Base-by-base conservation (phyloP, 2,888 invertebrate genomes). In the Leptinotarsa peninsularis region DNA sequence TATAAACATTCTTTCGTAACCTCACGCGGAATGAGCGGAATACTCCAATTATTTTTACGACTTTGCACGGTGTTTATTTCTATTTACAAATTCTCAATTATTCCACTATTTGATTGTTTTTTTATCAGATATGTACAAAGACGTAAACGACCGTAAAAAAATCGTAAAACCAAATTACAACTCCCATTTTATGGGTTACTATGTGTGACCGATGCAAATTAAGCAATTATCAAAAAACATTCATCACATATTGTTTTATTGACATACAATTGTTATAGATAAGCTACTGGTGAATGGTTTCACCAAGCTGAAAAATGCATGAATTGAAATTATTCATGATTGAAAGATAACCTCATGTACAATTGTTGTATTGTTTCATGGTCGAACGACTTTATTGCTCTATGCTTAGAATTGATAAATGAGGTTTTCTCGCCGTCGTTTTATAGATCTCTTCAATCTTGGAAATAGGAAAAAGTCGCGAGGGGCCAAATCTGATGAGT, bases 151-250 rank as follows among this genome's bases (percentile, higher is more conserved):
- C 15, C 15, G n/a, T 52, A 43, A 63, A 63, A 43, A 33, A 33
- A 43, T 63, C 63, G 63, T 63, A 63, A 63, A 63, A 63, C 27
- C 33, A 63, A 63, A 43, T 63, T 63, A 43, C 27, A 43, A 63
- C 33, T 33, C n/a, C n/a, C 33, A 43, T 33, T 63, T 21, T 33
- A 43, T 63, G 63, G 43, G 27, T 43, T 63, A 63, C 27, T 14
- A 63, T 33, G 63, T 63, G 63, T 63, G 63, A 43, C 63, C 63
- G n/a, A 63, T 63, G 63, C 63, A 63, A 63, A 63, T 63, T 27
- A n/a, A 17, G n/a, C 63, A 63, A 63, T 63, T 63, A 63, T 43
- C 63, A 27, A 43, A 43, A 63, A 63, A 33, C 33, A 63, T 63
- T 18, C 63, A 63, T 63, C 63, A 63, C 27, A n/a, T 63, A 63